These are phyloP conservation scores for Epiperipatus broadwayi DNA, from an alignment of 2,888 invertebrate genomes.

Conservation along the genomic window DNA sequence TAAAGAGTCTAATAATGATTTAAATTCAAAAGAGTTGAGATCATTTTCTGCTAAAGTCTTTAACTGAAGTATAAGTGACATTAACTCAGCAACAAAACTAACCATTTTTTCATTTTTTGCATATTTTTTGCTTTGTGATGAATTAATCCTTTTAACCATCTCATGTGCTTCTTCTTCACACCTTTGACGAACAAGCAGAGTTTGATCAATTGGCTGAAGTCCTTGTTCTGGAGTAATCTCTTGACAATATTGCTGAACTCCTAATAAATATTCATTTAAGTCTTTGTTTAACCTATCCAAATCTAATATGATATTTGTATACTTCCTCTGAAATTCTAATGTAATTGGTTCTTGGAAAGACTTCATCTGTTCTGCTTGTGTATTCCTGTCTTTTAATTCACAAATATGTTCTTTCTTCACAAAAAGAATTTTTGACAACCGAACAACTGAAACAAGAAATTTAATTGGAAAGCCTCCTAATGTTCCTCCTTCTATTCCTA, in stretches of 20 bases:
- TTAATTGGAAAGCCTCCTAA: constrained; percentile 65
- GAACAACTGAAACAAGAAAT: constrained; percentile 60
- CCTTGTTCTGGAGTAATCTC: constrained; percentile 71
- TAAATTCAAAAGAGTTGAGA: constrained; percentile 64
- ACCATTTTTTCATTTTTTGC: constrained; percentile 37
- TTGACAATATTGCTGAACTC: constrained; percentile 60
- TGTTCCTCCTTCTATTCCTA: constrained; percentile 35
- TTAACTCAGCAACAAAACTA: constrained; percentile 62
- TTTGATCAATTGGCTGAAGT: constrained; percentile 62
- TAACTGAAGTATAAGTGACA: constrained; percentile 71
- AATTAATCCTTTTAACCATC: constrained; percentile 57
- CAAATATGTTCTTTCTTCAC: constrained; percentile 61
- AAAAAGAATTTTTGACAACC: constrained; percentile 61
- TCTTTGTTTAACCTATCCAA: constrained; percentile 76
- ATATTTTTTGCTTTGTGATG: no score
- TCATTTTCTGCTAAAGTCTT: constrained; percentile 37
- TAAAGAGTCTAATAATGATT: constrained; percentile 73
- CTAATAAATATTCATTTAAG: constrained; percentile 60
- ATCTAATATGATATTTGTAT: constrained; percentile 64
- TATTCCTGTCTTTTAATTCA: constrained; percentile 62
- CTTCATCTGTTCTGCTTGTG: constrained; percentile 66
- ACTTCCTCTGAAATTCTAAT: constrained; percentile 72
- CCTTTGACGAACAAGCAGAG: constrained; percentile 65
- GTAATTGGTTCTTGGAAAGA: constrained; percentile 56
- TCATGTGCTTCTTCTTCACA: constrained; percentile 64